A percentile compares a stretch with the other conserved stretches of the same genome.
Evolutionary conservation across 2,113 vertebrate genomes (phyloP).

Genomic region (Ailuropoda melanoleuca): DNA sequence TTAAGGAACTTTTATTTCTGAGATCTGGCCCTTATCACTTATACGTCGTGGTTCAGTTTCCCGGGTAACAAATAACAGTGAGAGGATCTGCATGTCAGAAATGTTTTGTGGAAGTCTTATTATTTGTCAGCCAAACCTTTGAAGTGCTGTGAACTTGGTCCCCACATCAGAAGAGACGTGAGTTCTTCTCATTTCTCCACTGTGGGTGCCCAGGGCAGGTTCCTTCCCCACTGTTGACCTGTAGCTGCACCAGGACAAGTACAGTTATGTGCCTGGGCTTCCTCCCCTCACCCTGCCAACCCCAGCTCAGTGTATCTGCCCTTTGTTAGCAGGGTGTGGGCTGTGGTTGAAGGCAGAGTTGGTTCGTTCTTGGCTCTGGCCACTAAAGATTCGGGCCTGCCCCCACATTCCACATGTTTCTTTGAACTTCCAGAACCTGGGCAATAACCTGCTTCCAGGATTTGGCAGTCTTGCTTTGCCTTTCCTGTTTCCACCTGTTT

Average conservation of each 20-base stretch:
- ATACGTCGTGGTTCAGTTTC: not conserved
- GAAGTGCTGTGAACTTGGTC: not conserved
- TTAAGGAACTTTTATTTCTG: not conserved
- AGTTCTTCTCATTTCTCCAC: not conserved
- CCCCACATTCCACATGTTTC: not conserved
- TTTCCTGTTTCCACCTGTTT: not conserved
- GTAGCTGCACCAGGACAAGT: not conserved
- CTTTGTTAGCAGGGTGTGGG: not conserved
- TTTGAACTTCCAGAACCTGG: not conserved
- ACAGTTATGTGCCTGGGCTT: not conserved
- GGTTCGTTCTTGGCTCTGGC: not conserved
- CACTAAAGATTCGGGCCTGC: not conserved
- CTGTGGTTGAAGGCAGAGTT: not conserved
- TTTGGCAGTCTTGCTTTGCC: not conserved
- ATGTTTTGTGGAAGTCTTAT: not conserved
- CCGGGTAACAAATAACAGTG: not conserved
- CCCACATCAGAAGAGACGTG: fast-evolving
- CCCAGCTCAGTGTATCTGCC: not conserved
- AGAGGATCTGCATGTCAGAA: not conserved
- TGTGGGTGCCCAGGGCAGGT: fast-evolving
- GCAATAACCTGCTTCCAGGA: not conserved
- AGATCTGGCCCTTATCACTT: not conserved
- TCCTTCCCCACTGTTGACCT: too few species aligned
- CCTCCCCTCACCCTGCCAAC: too few species aligned
- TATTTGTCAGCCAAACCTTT: not conserved